These are phyloP conservation scores for Pseudopipra pipra DNA, from an alignment of 2,113 vertebrate species.

Conservation along the genomic window DNA sequence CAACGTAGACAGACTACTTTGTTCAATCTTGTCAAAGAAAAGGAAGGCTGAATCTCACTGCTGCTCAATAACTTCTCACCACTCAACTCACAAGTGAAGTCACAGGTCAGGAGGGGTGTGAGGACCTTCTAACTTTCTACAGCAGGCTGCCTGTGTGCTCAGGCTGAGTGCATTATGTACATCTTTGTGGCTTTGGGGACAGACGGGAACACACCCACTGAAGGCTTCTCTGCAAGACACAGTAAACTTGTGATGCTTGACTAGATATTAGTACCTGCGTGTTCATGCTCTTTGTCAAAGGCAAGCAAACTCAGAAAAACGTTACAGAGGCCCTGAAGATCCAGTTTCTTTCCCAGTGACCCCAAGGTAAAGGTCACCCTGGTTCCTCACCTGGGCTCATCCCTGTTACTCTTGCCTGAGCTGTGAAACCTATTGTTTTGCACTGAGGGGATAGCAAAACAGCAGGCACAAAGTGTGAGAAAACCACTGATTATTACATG, in stretches of 20 bases:
- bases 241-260: neutral
- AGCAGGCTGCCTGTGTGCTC: neutral
- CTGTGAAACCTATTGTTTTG: neutral
- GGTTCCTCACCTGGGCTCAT: neutral
- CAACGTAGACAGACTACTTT: neutral
- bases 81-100: neutral
- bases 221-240: neutral
- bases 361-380: neutral
- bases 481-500: neutral
- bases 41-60: neutral
- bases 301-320: neutral
- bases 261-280: neutral
- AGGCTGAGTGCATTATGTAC: neutral
- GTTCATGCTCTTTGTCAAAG: neutral
- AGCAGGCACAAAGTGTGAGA: neutral
- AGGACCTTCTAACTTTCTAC: neutral
- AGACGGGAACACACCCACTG: neutral
- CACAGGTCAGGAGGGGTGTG: neutral
- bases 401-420: neutral
- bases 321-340: neutral
- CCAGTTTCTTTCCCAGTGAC: neutral
- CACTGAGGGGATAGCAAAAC: neutral
- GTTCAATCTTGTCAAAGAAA: neutral
- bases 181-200: neutral
- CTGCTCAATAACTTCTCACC: neutral